Percentiles rank a stretch among this genome's conserved stretches.
phyloP scores from a whole-genome alignment of 2,113 vertebrate genomes.

The Phyllostomus hastatus region DNA sequence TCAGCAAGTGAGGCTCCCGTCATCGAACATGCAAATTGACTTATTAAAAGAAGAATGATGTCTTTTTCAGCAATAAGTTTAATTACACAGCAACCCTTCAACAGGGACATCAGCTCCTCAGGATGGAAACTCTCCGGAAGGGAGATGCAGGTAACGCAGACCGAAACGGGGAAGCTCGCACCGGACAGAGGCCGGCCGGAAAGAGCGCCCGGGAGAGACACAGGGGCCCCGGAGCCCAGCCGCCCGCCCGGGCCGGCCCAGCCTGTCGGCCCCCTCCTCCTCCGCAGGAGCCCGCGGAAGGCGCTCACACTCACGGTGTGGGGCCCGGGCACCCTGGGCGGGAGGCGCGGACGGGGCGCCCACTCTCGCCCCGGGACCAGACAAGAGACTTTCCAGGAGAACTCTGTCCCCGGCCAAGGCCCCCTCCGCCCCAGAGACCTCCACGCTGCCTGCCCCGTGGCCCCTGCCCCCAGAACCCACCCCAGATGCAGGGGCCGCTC shows the following conservation, averaged over 20 bases:
- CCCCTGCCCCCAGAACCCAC: too few species aligned
- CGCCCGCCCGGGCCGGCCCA: fast-evolving
- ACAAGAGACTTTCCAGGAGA: not conserved
- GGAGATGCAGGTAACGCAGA: conserved; percentile 63
- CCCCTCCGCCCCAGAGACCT: not conserved
- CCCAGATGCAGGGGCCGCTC: not conserved
- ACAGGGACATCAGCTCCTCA: conserved; percentile 70
- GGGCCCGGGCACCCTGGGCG: fast-evolving
- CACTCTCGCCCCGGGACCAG: fast-evolving
- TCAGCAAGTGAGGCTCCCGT: conserved; percentile 71
- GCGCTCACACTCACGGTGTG: not conserved
- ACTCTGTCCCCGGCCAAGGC: not conserved
- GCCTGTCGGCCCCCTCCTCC: not conserved
- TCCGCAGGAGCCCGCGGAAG: not conserved
- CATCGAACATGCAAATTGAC: conserved; percentile 76
- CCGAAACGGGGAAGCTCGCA: conserved; percentile 61
- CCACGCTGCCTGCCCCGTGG: too few species aligned
- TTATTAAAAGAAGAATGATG: conserved; percentile 80
- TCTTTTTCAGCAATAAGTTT: conserved; percentile 78
- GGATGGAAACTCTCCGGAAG: conserved; percentile 57
- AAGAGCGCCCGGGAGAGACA: not conserved
- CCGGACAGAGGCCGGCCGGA: not conserved
- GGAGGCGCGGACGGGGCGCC: not conserved
- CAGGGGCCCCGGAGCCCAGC: fast-evolving
- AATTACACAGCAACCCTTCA: conserved; percentile 75